Conservation (phyloP, 1,140 invertebrate species). For the Drosophila aff. region DNA sequence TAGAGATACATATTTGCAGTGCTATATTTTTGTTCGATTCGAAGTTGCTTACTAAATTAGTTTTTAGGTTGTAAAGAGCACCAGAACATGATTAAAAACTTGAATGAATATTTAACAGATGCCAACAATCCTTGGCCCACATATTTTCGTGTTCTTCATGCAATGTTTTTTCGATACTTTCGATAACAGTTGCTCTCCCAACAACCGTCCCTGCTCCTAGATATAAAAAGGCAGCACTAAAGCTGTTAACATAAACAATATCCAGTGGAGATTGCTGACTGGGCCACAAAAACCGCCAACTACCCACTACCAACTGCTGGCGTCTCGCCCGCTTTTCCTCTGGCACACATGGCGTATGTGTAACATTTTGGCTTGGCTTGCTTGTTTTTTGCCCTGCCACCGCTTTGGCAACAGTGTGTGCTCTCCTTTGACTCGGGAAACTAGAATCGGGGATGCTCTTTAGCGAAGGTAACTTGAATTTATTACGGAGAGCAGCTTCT, state of each 20-base stretch:
- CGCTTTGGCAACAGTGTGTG: slow-evolving; percentile 2
- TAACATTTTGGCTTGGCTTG: slow-evolving; percentile 55
- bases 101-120: neutral
- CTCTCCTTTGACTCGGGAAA: neutral
- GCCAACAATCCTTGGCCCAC: neutral
- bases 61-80: neutral
- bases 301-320: slow-evolving; percentile 15
- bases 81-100: neutral
- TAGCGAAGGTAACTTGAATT: neutral
- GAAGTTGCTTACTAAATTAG: neutral
- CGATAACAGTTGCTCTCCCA: neutral
- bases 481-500: neutral
- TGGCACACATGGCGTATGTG: slow-evolving; percentile 67
- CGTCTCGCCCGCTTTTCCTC: slow-evolving; percentile 4
- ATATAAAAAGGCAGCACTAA: slow-evolving; percentile 11
- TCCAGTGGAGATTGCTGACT: slow-evolving; percentile 50
- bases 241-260: slow-evolving; percentile 52
- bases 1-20: neutral
- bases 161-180: neutral
- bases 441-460: slow-evolving; percentile 1
- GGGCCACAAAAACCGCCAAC: slow-evolving; percentile 31
- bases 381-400: slow-evolving; percentile 29
- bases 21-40: neutral
- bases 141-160: neutral
- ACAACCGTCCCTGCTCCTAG: neutral